These are phyloP conservation scores for Hippocampus abdominalis DNA, from an alignment of 2,113 vertebrate genomes.

Conservation along the genomic window DNA sequence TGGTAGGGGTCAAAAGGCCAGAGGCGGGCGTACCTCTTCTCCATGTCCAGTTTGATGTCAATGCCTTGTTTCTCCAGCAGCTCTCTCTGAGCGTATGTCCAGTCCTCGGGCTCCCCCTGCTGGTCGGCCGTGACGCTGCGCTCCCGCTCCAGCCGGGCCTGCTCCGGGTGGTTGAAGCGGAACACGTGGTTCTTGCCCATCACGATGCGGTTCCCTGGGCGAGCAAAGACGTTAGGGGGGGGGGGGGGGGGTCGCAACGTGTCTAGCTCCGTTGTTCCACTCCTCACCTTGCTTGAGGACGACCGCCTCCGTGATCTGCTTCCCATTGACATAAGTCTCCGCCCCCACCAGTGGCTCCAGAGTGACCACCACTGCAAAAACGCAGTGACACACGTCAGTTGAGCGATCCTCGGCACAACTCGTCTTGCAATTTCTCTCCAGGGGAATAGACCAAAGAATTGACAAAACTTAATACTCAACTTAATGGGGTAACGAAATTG, in stretches of 20 bases:
- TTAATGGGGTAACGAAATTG: no score
- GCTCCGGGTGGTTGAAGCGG: conserved; percentile 87
- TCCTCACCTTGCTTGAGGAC: conserved; percentile 79
- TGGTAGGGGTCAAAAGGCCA: neutral
- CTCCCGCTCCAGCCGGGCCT: conserved; percentile 82
- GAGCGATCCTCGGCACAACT: no score
- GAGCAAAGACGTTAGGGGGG: neutral
- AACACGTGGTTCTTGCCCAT: conserved; percentile 93
- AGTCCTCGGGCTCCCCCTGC: conserved; percentile 81
- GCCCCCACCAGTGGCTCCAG: conserved; percentile 81
- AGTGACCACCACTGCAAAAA: conserved; percentile 75
- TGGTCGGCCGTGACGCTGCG: conserved; percentile 69
- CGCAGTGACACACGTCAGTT: neutral
- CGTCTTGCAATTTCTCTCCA: neutral
- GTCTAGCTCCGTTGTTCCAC: no score
- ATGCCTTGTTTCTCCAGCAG: conserved; percentile 85
- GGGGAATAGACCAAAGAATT: no score
- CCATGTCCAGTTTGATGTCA: conserved; percentile 90
- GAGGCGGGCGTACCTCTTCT: conserved; percentile 74
- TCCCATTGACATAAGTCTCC: conserved; percentile 85
- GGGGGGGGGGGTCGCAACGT: no score
- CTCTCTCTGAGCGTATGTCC: conserved; percentile 87
- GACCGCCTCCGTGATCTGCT: conserved; percentile 75
- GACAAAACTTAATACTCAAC: no score
- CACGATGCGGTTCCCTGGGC: conserved; percentile 82